phyloP scores from a whole-genome alignment of 1,140 invertebrate species.

The Archivesica marissinica region DNA sequence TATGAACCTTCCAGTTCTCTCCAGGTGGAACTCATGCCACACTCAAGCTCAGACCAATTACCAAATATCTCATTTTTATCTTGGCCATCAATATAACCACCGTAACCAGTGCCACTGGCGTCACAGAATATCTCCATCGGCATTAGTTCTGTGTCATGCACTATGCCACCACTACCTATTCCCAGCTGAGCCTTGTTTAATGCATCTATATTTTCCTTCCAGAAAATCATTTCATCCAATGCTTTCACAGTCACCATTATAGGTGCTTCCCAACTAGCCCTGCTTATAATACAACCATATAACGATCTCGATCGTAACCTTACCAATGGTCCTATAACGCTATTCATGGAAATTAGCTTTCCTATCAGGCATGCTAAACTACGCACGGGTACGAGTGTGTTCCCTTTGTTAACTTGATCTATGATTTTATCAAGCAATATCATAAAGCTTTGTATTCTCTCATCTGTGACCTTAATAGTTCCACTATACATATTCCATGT shows the following conservation, averaged over 20 bases:
- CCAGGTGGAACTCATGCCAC: too few species aligned
- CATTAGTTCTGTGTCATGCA: too few species aligned
- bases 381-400: slow-evolving; percentile 11
- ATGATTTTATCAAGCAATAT: neutral
- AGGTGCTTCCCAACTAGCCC: slow-evolving; percentile 23
- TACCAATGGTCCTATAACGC: slow-evolving; percentile 13
- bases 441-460: neutral
- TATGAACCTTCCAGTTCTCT: too few species aligned
- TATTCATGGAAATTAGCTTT: slow-evolving; percentile 25
- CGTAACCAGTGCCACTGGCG: too few species aligned
- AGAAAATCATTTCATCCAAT: slow-evolving; percentile 25
- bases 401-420: neutral
- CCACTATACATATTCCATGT: neutral
- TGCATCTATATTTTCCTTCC: neutral
- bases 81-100: too few species aligned
- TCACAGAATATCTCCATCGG: too few species aligned
- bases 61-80: too few species aligned
- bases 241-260: neutral
- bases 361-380: slow-evolving; percentile 19
- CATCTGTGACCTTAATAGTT: neutral
- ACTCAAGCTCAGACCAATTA: too few species aligned
- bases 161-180: too few species aligned
- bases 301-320: slow-evolving; percentile 40
- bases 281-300: slow-evolving; percentile 12
- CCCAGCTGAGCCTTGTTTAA: slow-evolving; percentile 7